Evolutionary conservation across 2,113 vertebrate genomes (phyloP).

Genomic region (Crotalus helleri): DNA sequence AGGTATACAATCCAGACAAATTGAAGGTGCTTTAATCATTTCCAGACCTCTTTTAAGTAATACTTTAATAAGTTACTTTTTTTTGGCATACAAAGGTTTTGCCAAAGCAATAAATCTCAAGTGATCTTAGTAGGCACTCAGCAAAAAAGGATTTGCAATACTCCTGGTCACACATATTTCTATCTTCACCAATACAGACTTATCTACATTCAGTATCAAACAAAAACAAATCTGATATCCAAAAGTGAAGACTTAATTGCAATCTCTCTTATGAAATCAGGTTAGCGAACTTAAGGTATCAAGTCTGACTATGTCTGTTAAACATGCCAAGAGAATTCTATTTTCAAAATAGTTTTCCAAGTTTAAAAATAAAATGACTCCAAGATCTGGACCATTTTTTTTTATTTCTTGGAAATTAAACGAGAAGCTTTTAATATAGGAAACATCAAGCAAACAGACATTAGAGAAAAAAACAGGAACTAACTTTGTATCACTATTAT

Average conservation of each 20-base stretch:
- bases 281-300: conserved; percentile 3
- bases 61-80: conserved; percentile 16
- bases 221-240: conserved; percentile 10
- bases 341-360: neutral
- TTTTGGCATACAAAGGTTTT: neutral
- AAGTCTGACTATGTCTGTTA: neutral
- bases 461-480: neutral
- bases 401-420: neutral
- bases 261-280: conserved; percentile 11
- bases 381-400: neutral
- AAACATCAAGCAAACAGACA: neutral
- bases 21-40: neutral
- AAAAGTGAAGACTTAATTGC: conserved; percentile 31
- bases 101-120: conserved; percentile 10
- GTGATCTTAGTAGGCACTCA: conserved; percentile 12
- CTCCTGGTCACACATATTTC: neutral
- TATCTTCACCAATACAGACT: neutral
- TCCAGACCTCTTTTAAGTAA: neutral
- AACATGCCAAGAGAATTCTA: neutral
- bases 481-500: neutral
- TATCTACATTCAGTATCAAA: neutral
- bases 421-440: neutral
- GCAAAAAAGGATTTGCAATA: conserved; percentile 22
- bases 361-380: neutral
- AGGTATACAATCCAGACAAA: neutral